These are phyloP conservation scores for Morelia viridis DNA, from an alignment of 2,797 vertebrate species.

Conservation along the genomic window DNA sequence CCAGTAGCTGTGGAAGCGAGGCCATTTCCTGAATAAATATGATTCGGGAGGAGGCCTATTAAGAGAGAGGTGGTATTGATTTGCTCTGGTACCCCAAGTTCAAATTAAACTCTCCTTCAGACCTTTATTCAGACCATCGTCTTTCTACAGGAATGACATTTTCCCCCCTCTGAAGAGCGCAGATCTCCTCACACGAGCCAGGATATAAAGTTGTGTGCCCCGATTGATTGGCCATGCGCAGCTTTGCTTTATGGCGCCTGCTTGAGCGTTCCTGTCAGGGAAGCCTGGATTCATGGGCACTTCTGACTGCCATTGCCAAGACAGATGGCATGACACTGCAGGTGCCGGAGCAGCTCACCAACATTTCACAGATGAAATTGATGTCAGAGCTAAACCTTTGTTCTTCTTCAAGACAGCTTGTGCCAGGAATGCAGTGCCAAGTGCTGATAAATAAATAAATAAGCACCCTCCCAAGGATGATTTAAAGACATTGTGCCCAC, in stretches of 20 bases:
- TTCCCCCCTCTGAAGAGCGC: neutral
- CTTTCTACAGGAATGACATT: neutral
- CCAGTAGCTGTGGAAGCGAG: neutral
- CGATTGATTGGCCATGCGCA: neutral
- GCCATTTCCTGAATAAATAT: neutral
- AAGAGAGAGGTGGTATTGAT: neutral
- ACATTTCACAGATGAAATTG: constrained; percentile 27
- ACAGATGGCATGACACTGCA: constrained; percentile 59
- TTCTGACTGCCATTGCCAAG: constrained; percentile 54
- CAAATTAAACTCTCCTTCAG: neutral
- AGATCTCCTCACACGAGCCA: constrained; percentile 19
- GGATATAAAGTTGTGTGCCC: neutral
- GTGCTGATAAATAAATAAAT: constrained; percentile 21
- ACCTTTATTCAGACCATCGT: constrained; percentile 1
- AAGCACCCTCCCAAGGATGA: neutral
- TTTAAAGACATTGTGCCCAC: neutral
- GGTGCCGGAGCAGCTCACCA: constrained; percentile 49
- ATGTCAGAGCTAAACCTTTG: constrained; percentile 19
- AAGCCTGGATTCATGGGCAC: constrained; percentile 41
- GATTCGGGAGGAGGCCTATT: neutral
- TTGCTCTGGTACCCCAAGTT: constrained; percentile 3
- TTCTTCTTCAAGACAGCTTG: neutral
- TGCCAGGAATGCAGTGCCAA: constrained; percentile 27
- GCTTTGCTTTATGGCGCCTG: constrained; percentile 46
- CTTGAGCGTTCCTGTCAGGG: constrained; percentile 49